These are phyloP conservation scores for Chamaea fasciata DNA, from an alignment of 2,113 vertebrate genomes.

Conservation along the genomic window DNA sequence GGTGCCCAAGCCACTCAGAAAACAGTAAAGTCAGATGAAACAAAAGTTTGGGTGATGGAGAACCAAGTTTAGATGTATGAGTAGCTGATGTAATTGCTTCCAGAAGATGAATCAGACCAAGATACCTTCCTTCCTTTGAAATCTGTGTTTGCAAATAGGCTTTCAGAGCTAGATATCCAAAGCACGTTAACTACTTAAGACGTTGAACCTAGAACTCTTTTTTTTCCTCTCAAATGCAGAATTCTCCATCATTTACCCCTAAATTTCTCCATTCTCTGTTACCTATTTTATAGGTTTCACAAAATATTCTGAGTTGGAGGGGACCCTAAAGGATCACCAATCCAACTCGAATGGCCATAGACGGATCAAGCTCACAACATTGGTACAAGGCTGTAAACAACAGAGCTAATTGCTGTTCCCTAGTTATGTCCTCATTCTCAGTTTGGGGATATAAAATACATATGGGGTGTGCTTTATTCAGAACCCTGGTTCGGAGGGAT, in stretches of 20 bases:
- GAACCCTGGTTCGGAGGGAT: background rate
- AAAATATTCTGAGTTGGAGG: background rate
- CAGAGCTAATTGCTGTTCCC: background rate
- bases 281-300: background rate
- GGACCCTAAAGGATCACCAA: background rate
- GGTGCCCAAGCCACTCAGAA: background rate
- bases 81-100: background rate
- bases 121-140: background rate
- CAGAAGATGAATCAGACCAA: background rate
- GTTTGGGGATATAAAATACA: background rate
- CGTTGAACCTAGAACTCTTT: background rate
- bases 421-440: background rate
- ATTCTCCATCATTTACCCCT: background rate
- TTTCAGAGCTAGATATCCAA: background rate
- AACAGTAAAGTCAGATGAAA: background rate
- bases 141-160: background rate
- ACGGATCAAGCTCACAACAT: background rate
- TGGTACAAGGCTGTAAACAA: background rate
- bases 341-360: fast-evolving
- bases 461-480: background rate
- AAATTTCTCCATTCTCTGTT: background rate
- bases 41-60: background rate
- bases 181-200: background rate
- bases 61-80: background rate
- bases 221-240: background rate